A percentile compares a stretch with the other conserved stretches of the same genome.
These are phyloP conservation scores for Mugil cephalus DNA, from an alignment of 2,113 vertebrate species.

Conservation along the genomic window DNA sequence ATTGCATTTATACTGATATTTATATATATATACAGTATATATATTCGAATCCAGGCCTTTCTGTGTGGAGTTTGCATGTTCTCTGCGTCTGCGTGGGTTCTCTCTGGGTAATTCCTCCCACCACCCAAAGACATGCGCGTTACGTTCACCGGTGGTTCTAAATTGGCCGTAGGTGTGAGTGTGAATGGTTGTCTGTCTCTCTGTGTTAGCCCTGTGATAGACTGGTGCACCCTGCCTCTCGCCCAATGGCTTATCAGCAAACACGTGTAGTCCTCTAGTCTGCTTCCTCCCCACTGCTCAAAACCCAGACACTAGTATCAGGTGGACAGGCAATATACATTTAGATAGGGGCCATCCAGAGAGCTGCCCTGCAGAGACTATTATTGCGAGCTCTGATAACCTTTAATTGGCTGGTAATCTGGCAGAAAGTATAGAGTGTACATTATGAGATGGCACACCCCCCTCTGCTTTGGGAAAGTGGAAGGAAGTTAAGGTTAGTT, in stretches of 20 bases:
- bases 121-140: too few relatives aligned
- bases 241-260: constrained; percentile 40
- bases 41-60: too few relatives aligned
- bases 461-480: constrained; percentile 45
- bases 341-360: constrained; percentile 56
- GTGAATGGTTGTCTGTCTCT: too few relatives aligned
- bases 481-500: constrained; percentile 61
- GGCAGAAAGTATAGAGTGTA: constrained; percentile 47
- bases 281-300: constrained; percentile 27
- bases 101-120: too few relatives aligned
- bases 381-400: constrained; percentile 77
- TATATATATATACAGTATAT: too few relatives aligned
- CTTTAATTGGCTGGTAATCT: constrained; percentile 77
- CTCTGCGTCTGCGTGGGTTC: too few relatives aligned
- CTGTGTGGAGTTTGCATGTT: too few relatives aligned
- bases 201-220: too few relatives aligned
- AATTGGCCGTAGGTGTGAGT: too few relatives aligned
- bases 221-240: too few relatives aligned
- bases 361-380: constrained; percentile 50
- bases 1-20: constrained; percentile 16
- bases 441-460: constrained; percentile 29
- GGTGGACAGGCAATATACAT: constrained; percentile 56
- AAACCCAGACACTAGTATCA: constrained; percentile 36
- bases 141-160: too few relatives aligned
- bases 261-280: constrained; percentile 14